Conservation (phyloP, 2,113 vertebrate genomes). For the Ophiodon elongatus region DNA sequence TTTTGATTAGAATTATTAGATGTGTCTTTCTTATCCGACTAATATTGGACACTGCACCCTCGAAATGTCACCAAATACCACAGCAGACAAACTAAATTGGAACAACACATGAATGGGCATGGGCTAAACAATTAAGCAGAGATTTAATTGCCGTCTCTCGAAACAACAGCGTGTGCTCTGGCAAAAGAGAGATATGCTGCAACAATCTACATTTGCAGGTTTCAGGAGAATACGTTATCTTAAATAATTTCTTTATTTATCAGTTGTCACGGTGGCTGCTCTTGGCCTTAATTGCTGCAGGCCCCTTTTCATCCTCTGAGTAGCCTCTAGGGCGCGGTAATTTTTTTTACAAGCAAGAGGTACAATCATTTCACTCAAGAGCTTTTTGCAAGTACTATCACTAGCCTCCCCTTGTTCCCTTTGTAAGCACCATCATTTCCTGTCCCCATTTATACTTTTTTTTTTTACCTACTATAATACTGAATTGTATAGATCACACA, state of each 20-base stretch:
- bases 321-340: slow-evolving; percentile 50
- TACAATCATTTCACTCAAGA: slow-evolving; percentile 51
- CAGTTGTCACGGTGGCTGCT: slow-evolving; percentile 62
- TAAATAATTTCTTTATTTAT: slow-evolving; percentile 57
- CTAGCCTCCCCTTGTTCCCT: slow-evolving; percentile 3
- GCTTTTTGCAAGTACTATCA: slow-evolving; percentile 6
- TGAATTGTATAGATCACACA: neutral
- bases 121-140: slow-evolving; percentile 17
- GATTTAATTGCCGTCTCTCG: slow-evolving; percentile 20
- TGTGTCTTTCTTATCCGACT: neutral
- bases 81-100: neutral
- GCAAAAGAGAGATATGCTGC: slow-evolving; percentile 11
- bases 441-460: neutral
- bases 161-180: slow-evolving; percentile 7
- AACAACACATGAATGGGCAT: neutral
- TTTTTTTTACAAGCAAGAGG: slow-evolving; percentile 41
- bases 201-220: slow-evolving; percentile 10
- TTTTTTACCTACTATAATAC: neutral
- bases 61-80: slow-evolving; percentile 12
- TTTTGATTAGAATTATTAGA: neutral
- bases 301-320: slow-evolving; percentile 39
- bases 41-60: neutral
- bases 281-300: slow-evolving; percentile 61
- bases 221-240: slow-evolving; percentile 18
- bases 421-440: slow-evolving; percentile 15